These are phyloP conservation scores for Tetrax tetrax DNA, from an alignment of 2,113 vertebrate genomes.

Conservation along the genomic window DNA sequence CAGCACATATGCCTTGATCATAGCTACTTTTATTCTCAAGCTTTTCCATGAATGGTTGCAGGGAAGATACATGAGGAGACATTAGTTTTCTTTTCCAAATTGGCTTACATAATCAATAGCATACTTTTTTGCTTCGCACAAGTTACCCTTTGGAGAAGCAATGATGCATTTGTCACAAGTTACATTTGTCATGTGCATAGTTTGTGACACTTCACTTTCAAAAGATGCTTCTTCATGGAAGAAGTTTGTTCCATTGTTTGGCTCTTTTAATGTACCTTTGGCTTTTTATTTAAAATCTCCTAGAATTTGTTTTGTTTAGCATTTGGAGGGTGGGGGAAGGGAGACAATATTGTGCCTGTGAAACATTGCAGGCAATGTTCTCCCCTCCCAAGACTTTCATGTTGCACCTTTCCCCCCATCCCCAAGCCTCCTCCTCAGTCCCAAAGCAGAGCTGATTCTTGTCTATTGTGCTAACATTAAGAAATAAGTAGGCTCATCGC, in stretches of 20 bases:
- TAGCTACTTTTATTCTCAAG: slow-evolving; percentile 18
- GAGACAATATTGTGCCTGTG: background rate
- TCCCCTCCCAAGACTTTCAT: background rate
- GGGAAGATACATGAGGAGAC: background rate
- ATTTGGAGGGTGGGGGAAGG: background rate
- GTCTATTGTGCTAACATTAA: background rate
- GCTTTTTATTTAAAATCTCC: background rate
- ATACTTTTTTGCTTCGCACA: background rate
- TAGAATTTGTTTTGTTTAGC: background rate
- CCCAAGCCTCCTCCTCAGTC: background rate
- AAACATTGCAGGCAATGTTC: background rate
- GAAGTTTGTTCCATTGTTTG: background rate
- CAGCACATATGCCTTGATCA: background rate
- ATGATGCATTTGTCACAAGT: background rate
- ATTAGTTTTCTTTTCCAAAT: background rate
- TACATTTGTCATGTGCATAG: background rate
- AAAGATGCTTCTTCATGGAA: background rate
- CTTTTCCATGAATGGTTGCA: background rate
- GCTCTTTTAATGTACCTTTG: background rate
- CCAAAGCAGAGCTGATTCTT: background rate
- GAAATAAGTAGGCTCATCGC: background rate
- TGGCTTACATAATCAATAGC: background rate
- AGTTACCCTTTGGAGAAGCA: background rate
- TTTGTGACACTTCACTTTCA: background rate
- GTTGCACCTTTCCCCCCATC: background rate